Percentiles rank a stretch among this genome's conserved stretches.
Evolutionary conservation across 2,888 invertebrate genomes (phyloP).

Genomic region (Drosophila mimetica): DNA sequence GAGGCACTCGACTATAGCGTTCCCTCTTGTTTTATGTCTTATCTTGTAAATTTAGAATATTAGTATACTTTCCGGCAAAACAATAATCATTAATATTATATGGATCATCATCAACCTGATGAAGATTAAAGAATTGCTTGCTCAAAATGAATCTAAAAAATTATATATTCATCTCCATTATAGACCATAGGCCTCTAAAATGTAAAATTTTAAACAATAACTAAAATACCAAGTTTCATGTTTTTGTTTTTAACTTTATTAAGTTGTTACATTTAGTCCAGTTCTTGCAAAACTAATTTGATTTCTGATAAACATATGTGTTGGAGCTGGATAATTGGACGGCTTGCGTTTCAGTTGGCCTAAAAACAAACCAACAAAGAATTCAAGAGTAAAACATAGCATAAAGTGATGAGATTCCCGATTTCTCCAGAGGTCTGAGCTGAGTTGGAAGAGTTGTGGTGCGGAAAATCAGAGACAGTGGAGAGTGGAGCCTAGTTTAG

Average conservation of each 20-base stretch:
- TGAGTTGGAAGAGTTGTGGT: constrained; percentile 4
- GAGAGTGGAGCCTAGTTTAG: constrained; percentile 23
- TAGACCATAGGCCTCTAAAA: too few species aligned
- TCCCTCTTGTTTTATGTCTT: too few species aligned
- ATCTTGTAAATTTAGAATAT: too few species aligned
- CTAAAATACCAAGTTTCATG: too few species aligned
- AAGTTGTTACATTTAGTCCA: constrained; percentile 32
- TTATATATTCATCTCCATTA: too few species aligned
- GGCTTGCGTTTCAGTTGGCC: constrained; percentile 40
- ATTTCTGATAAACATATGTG: constrained; percentile 26
- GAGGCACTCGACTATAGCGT: too few species aligned
- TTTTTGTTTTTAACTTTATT: constrained; percentile 18
- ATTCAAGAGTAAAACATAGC: constrained; percentile 32
- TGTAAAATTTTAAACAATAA: too few species aligned
- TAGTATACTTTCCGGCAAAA: too few species aligned
- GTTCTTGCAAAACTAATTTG: constrained; percentile 14
- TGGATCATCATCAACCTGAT: too few species aligned
- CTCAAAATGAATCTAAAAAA: too few species aligned
- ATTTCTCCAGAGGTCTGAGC: constrained; percentile 18
- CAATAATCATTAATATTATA: too few species aligned
- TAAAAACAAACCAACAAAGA: constrained; percentile 42
- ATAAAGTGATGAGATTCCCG: constrained; percentile 55
- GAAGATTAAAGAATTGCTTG: too few species aligned
- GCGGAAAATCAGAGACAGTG: constrained; percentile 13
- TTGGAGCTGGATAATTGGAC: constrained; percentile 46